Conservation (phyloP, 2,113 vertebrate genomes). For the Nycticebus coucang region DNA sequence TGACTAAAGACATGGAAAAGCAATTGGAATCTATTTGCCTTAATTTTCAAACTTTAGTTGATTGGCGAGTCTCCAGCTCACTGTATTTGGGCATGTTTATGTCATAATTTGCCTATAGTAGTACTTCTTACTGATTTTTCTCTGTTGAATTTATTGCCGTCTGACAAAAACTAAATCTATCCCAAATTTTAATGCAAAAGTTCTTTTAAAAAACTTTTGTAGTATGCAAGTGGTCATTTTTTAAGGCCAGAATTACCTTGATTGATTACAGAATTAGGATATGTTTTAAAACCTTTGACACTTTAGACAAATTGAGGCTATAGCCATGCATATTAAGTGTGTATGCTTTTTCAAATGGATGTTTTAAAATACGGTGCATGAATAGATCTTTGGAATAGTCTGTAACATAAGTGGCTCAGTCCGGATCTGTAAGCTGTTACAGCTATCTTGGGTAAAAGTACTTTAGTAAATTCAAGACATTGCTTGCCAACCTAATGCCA, state of each 20-base stretch:
- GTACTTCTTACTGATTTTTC: constrained; percentile 5
- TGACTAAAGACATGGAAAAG: background rate
- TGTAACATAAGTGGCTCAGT: background rate
- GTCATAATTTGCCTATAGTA: constrained; percentile 10
- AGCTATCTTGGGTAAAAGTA: background rate
- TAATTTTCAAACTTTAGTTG: background rate
- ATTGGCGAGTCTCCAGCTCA: background rate
- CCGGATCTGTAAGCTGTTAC: background rate
- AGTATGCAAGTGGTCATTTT: background rate
- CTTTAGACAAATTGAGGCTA: background rate
- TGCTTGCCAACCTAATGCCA: constrained; percentile 35
- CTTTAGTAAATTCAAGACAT: constrained; percentile 31
- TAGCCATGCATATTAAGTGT: constrained; percentile 35
- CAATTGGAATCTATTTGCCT: constrained; percentile 30
- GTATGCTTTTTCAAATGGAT: constrained; percentile 10
- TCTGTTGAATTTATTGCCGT: constrained; percentile 18
- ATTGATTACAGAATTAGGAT: constrained; percentile 6
- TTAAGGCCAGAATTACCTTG: constrained; percentile 41
- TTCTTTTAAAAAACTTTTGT: background rate
- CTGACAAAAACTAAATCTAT: background rate
- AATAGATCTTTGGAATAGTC: background rate
- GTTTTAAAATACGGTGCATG: background rate
- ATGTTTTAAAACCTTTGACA: constrained; percentile 55
- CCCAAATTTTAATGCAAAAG: constrained; percentile 17
- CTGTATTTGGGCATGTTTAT: constrained; percentile 4